These are phyloP conservation scores for Botia almorhae DNA, from an alignment of 2,797 vertebrate species.

Conservation along the genomic window DNA sequence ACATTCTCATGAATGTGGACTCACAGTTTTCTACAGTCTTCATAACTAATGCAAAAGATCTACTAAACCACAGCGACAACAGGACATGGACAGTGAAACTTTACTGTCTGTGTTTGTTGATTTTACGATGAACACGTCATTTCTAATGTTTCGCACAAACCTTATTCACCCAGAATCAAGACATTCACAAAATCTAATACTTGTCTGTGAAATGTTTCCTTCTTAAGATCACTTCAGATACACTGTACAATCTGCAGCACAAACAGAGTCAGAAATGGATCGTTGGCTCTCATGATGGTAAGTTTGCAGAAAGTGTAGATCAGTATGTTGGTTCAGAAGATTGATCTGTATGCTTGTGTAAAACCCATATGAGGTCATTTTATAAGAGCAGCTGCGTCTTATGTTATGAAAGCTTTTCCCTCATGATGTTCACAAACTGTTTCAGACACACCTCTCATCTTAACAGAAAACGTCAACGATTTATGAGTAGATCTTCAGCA, in stretches of 20 bases:
- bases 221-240: too few relatives aligned
- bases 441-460: constrained; percentile 24
- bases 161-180: background rate
- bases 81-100: constrained; percentile 42
- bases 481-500: background rate
- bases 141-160: constrained; percentile 38
- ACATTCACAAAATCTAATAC: too few relatives aligned
- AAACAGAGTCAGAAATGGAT: too few relatives aligned
- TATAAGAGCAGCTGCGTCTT: constrained; percentile 35
- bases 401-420: constrained; percentile 22
- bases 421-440: constrained; percentile 2
- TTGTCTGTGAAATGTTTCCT: too few relatives aligned
- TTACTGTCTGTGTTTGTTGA: constrained; percentile 48
- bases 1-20: constrained; percentile 28
- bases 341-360: background rate
- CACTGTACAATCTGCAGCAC: too few relatives aligned
- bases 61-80: constrained; percentile 47
- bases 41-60: constrained; percentile 39
- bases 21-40: constrained; percentile 27
- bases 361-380: constrained; percentile 43
- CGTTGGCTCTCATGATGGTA: too few relatives aligned
- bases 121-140: constrained; percentile 41
- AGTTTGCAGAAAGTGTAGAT: background rate
- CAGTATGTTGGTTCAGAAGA: constrained; percentile 12
- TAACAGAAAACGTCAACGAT: constrained; percentile 16